Evolutionary conservation across 2,797 vertebrate species (phyloP).

Genomic region (Hoplostethus atlanticus): DNA sequence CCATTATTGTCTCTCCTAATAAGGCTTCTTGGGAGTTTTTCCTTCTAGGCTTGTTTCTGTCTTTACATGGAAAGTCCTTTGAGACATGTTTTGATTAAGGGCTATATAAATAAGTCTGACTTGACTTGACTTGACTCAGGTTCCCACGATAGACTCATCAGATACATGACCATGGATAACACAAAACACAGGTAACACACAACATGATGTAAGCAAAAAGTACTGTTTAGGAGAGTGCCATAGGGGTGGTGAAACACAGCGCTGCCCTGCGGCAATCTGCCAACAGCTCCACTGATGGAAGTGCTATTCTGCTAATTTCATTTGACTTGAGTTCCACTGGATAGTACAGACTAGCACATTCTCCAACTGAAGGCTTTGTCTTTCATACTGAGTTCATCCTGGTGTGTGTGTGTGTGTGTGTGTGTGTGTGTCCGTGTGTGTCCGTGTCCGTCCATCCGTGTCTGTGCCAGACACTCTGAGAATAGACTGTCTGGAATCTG

Average conservation of each 20-base stretch:
- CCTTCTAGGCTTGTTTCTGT: no score
- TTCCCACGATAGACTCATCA: slow-evolving; percentile 27
- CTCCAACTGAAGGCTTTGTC: slow-evolving; percentile 25
- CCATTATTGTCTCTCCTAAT: no score
- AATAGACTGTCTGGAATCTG: slow-evolving; percentile 62
- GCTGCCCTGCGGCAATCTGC: slow-evolving; percentile 32
- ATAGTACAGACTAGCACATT: slow-evolving; percentile 47
- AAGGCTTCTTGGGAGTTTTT: no score
- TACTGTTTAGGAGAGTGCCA: slow-evolving; percentile 24
- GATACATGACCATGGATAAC: slow-evolving; percentile 1
- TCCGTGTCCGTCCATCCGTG: slow-evolving; percentile 14
- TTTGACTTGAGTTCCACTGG: slow-evolving; percentile 38
- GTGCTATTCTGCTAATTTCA: slow-evolving; percentile 57
- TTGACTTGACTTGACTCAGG: neutral
- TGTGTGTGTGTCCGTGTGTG: neutral
- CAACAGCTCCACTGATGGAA: slow-evolving; percentile 41
- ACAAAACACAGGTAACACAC: neutral
- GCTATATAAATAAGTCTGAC: no score
- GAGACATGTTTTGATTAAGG: no score
- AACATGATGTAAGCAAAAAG: slow-evolving; percentile 7
- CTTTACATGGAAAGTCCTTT: no score
- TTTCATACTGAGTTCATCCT: slow-evolving; percentile 29
- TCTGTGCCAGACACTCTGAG: slow-evolving; percentile 43
- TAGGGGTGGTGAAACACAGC: slow-evolving; percentile 12
- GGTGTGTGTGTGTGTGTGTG: slow-evolving; percentile 16